Conservation (phyloP, 2,113 vertebrate species). For the Rhabdornis inornatus region DNA sequence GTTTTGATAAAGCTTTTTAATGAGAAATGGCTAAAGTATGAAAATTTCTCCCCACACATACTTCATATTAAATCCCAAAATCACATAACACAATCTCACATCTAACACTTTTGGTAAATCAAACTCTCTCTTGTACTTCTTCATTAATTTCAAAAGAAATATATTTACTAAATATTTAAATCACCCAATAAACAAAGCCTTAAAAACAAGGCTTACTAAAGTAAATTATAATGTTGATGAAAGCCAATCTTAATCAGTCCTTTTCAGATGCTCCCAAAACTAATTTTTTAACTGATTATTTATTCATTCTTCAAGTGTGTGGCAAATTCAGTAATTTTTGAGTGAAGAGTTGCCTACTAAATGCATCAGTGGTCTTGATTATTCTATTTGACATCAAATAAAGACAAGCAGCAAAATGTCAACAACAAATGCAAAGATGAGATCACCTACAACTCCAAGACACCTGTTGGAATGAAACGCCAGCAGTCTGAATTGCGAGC, state of each 20-base stretch:
- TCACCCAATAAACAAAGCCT: constrained; percentile 17
- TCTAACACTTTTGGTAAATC: background rate
- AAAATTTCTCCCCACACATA: background rate
- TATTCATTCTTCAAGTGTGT: constrained; percentile 1
- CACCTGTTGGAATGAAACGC: background rate
- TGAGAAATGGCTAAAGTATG: constrained; percentile 50
- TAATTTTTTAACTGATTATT: constrained; percentile 44
- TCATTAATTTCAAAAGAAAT: constrained; percentile 57
- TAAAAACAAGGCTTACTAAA: constrained; percentile 38
- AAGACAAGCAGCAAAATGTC: background rate
- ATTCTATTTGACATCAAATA: background rate
- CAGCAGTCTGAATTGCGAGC: background rate
- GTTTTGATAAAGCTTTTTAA: constrained; percentile 61
- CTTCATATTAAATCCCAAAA: constrained; percentile 28
- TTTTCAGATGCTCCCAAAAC: constrained; percentile 43
- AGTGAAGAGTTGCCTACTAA: background rate
- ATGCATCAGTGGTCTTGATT: background rate
- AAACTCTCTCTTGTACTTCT: constrained; percentile 9
- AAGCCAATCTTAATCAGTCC: constrained; percentile 44
- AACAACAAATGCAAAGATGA: background rate
- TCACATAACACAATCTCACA: background rate
- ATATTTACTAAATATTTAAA: constrained; percentile 56
- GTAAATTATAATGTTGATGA: constrained; percentile 33
- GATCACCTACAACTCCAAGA: background rate
- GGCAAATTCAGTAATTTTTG: background rate